These are phyloP conservation scores for Mormyrus hasselquistii DNA, from an alignment of 2,797 vertebrate species.

Conservation along the genomic window DNA sequence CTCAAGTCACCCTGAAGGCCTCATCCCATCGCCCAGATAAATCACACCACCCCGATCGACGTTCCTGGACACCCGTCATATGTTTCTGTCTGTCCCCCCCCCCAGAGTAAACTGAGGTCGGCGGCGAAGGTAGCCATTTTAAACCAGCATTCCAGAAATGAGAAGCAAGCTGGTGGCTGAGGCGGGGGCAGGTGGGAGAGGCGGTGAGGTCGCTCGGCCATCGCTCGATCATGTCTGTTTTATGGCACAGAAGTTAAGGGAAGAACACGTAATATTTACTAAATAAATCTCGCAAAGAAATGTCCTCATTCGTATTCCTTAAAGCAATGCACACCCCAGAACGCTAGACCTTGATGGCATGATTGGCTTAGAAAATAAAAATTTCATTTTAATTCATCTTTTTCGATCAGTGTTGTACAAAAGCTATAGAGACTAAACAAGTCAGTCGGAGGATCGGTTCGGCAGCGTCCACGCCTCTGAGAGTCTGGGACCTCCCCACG, in stretches of 20 bases:
- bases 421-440: conserved; percentile 96
- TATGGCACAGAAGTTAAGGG: conserved; percentile 83
- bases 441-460: conserved; percentile 74
- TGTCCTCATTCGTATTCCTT: conserved; percentile 74
- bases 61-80: not conserved
- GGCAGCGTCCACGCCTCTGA: conserved; percentile 64
- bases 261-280: conserved; percentile 95
- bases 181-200: conserved; percentile 53
- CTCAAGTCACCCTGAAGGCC: not conserved
- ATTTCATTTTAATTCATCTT: conserved; percentile 73
- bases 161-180: not conserved
- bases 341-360: conserved; percentile 83
- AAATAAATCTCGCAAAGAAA: conserved; percentile 80
- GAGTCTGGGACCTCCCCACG: conserved; percentile 53
- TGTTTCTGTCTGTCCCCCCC: not conserved
- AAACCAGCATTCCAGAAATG: not conserved
- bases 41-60: not conserved
- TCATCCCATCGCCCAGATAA: not conserved
- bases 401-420: conserved; percentile 84
- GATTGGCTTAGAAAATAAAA: conserved; percentile 98
- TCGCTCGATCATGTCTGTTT: conserved; percentile 83
- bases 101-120: not conserved
- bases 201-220: conserved; percentile 51
- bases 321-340: conserved; percentile 87
- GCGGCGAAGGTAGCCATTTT: not conserved